phyloP scores from a whole-genome alignment of 2,797 vertebrate species.

The Pampus argenteus region DNA sequence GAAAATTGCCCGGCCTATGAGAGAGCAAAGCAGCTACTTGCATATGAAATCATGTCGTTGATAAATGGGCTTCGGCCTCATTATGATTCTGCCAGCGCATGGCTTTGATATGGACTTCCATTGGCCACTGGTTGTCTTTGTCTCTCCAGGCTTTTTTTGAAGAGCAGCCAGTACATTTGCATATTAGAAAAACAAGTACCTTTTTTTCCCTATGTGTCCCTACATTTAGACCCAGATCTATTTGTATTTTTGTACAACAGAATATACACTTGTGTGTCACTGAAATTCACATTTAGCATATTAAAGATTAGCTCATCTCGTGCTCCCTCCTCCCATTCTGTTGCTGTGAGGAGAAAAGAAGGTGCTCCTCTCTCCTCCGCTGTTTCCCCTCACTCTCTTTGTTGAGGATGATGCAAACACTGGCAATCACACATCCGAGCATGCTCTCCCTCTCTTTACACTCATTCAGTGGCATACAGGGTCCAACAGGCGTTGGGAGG shows the following conservation, averaged over 20 bases:
- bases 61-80: slow-evolving; percentile 74
- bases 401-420: slow-evolving; percentile 88
- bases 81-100: slow-evolving; percentile 73
- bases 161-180: slow-evolving; percentile 53
- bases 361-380: slow-evolving; percentile 36
- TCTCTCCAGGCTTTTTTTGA: slow-evolving; percentile 50
- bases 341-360: slow-evolving; percentile 62
- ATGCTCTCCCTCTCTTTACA: slow-evolving; percentile 25
- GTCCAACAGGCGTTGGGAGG: slow-evolving; percentile 44
- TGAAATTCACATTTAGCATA: slow-evolving; percentile 52
- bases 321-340: slow-evolving; percentile 26
- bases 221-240: not conserved
- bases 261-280: slow-evolving; percentile 13
- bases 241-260: slow-evolving; percentile 3
- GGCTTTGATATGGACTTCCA: slow-evolving; percentile 67
- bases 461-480: slow-evolving; percentile 53
- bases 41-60: slow-evolving; percentile 77
- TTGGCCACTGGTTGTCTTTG: slow-evolving; percentile 81
- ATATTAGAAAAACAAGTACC: slow-evolving; percentile 72
- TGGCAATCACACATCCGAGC: slow-evolving; percentile 78
- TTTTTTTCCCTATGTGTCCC: slow-evolving; percentile 2
- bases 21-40: slow-evolving; percentile 62
- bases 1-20: slow-evolving; percentile 63
- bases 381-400: slow-evolving; percentile 63
- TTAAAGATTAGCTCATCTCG: slow-evolving; percentile 50